Conservation (phyloP, 2,888 invertebrate genomes). For the Crematogaster levior region DNA sequence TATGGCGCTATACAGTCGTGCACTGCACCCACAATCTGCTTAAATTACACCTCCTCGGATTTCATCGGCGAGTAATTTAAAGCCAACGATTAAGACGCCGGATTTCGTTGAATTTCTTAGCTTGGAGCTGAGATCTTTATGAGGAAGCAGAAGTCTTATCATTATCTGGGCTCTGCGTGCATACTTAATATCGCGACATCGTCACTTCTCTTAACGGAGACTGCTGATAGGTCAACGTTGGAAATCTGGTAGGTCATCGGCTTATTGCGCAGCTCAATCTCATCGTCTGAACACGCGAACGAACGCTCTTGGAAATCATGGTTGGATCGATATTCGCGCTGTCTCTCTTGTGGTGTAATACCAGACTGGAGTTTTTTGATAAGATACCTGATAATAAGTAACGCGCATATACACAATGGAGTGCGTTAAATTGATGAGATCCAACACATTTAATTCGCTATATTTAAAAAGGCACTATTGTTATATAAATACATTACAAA, state of each 20-base stretch:
- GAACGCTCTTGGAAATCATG: slow-evolving; percentile 20
- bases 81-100: slow-evolving; percentile 74
- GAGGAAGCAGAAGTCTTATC: slow-evolving; percentile 39
- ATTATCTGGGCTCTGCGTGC: slow-evolving; percentile 13
- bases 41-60: slow-evolving; percentile 72
- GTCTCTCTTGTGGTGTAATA: slow-evolving; percentile 27
- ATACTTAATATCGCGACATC: slow-evolving; percentile 30
- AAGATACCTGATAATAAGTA: slow-evolving; percentile 45
- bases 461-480: background rate
- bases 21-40: slow-evolving; percentile 61
- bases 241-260: slow-evolving; percentile 42
- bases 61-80: slow-evolving; percentile 75
- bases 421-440: slow-evolving; percentile 2
- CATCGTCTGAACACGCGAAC: slow-evolving; percentile 4
- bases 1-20: slow-evolving; percentile 64
- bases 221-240: slow-evolving; percentile 35
- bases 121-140: slow-evolving; percentile 30
- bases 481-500: background rate
- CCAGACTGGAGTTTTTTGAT: slow-evolving; percentile 29
- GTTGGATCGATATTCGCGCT: slow-evolving; percentile 40
- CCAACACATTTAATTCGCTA: no score
- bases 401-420: background rate
- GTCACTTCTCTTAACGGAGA: slow-evolving; percentile 5
- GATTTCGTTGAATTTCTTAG: slow-evolving; percentile 61
- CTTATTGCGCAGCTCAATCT: slow-evolving; percentile 42